These are phyloP conservation scores for Apostichopus parvimensis DNA, from an alignment of 35 echinoderm and acorn worm genomes.

Conservation along the genomic window DNA sequence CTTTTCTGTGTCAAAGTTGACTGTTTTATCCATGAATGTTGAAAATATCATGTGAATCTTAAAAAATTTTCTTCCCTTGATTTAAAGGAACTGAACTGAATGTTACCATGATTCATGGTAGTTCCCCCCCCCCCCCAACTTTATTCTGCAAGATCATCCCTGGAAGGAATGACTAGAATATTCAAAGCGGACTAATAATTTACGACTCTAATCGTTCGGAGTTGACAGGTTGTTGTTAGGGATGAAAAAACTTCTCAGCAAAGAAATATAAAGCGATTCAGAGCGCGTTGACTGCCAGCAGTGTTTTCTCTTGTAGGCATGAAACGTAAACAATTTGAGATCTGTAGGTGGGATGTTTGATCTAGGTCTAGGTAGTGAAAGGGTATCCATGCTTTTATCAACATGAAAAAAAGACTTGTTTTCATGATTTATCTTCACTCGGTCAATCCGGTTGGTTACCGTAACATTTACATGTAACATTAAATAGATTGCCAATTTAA, in stretches of 20 bases:
- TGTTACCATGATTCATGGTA: no score
- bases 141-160: no score
- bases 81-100: no score
- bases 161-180: no score
- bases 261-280: not conserved
- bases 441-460: not conserved
- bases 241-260: not conserved
- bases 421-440: no score
- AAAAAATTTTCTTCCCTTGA: no score
- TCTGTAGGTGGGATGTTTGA: not conserved
- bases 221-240: not conserved
- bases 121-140: no score
- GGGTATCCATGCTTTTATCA: no score
- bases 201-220: not conserved
- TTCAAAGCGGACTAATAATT: not conserved
- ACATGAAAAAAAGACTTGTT: no score
- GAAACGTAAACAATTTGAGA: slow-evolving; percentile 16
- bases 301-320: not conserved
- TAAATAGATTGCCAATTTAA: not conserved
- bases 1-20: no score
- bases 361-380: not conserved
- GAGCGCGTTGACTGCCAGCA: slow-evolving; percentile 3
- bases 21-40: no score
- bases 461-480: not conserved
- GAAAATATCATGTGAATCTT: no score